Base-by-base conservation (phyloP, 2,113 vertebrate species). In the Pavo muticus region DNA sequence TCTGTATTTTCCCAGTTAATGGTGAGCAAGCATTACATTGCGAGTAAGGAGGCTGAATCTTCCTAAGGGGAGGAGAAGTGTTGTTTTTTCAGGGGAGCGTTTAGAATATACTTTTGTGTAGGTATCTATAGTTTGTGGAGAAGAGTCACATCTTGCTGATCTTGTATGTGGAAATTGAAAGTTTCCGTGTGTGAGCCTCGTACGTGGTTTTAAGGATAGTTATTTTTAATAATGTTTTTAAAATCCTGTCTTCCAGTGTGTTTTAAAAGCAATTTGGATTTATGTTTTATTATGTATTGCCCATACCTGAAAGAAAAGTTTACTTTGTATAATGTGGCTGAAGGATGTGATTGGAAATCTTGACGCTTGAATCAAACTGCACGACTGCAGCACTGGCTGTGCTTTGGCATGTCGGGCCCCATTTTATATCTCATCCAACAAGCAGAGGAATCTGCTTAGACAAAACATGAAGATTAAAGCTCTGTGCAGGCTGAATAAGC, bases 171-270 rank as follows among this genome's bases (percentile, higher is more conserved):
- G 37, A 15, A 91, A 39, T 27, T 21, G 45, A 2, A 70, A 18
- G 64, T 4, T 73, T 64, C 5, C 32, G 3, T 6, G 1, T 54
- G 11, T 2, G 3, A 73, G 12, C 29, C 35, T 76, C 32, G n/a
- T 42, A 17, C 1, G 0, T 2, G 64, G 4, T 23, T 21, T 6
- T 2, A 0, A 50, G 48, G 10, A 4, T 24, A 23, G 32, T 68
- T 68, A 37, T 39, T 77, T 50, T 77, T 63, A 50, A 16, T 24
- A 64, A 23, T 39, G n/a, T 69, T 48, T 61, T 52, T 89, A 79
- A 45, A 45, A 4, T 32, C n/a, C 12, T 23, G 10, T 42, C 10
- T 68, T 84, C 24, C 15, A 17, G 4, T 15, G 5, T 87, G 20
- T 37, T 90, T 93, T 87, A 45, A 37, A 91, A 91, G 23, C 32